Evolutionary conservation across 2,888 invertebrate species (phyloP), one percentile per base, ranked within the genome.

Genomic region (Microplitis manilae): DNA sequence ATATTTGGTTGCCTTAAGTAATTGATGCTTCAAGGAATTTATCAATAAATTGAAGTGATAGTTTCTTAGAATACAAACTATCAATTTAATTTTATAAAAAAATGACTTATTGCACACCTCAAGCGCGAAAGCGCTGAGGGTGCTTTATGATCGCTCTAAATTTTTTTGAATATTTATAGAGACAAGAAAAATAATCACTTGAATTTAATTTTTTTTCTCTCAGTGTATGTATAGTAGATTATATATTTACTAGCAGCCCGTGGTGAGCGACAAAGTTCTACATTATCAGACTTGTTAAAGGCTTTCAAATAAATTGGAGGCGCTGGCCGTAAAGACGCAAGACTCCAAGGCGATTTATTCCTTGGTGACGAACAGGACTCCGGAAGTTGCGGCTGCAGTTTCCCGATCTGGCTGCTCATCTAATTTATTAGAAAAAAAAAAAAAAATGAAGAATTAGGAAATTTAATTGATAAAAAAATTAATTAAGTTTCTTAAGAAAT

Each of bases 321-420:
- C 82, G 97, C 95, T 69, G 97, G 97, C 79, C 97, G 93, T 86
- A 98, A 92, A 90, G 96, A 96, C 85, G 95, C 95, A 88, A 96
- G 94, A 86, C 94, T 95, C 96, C 96, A 96, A 92, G 88, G 87
- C 68, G 82, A 85, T 83, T 86, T 89, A 90, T 87, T 88, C 85
- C 85, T 84, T 83, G 86, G 87, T 82, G 86, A 81, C 59, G 84
- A 82, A 81, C 82, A 86, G 76, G 84, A 84, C 79, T 88, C 87
- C 86, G 81, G 80, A 79, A 82, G 83, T 79, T 80, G 81, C 76
- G 82, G 84, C 79, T 85, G 87, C 74, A 81, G 83, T 78, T 88
- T 89, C 82, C 84, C 86, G 83, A 85, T 89, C 84, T 86, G 87
- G 75, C 80, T 84, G 83, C 80, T 84, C 78, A 81, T 81, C 85